Evolutionary conservation across 2,888 invertebrate genomes (phyloP).

Genomic region (Petrolisthes cinctipes): DNA sequence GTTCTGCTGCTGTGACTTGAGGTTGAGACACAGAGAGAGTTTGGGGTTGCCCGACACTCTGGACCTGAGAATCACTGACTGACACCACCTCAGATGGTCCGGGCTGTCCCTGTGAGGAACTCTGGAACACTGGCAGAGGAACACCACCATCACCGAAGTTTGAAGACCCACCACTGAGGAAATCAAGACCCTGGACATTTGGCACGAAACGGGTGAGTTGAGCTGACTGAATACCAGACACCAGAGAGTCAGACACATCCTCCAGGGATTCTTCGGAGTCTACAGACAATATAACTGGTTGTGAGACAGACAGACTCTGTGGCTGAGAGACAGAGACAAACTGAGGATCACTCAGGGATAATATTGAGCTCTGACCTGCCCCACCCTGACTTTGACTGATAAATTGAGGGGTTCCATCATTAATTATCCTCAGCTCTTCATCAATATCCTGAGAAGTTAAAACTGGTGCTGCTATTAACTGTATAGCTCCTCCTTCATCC

Average conservation of each 20-base stretch:
- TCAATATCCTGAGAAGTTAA: constrained; percentile 11
- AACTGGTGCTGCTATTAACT: constrained; percentile 10
- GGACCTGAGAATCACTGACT: constrained; percentile 18
- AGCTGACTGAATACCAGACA: neutral
- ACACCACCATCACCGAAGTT: neutral
- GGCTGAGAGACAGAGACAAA: constrained; percentile 35
- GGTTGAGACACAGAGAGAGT: constrained; percentile 1
- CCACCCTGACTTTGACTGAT: constrained; percentile 18
- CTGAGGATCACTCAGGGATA: constrained; percentile 23
- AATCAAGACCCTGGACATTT: constrained; percentile 8
- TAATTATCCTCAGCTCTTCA: neutral
- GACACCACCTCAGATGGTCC: constrained; percentile 36
- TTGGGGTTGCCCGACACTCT: constrained; percentile 24
- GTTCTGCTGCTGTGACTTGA: neutral
- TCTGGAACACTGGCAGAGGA: constrained; percentile 15
- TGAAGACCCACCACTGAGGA: neutral
- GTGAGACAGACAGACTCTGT: constrained; percentile 4
- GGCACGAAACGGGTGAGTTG: constrained; percentile 11
- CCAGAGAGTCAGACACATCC: neutral
- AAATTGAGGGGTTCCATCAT: constrained; percentile 24
- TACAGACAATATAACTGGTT: neutral
- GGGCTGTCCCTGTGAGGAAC: constrained; percentile 24
- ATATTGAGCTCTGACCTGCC: constrained; percentile 12
- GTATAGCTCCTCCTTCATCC: constrained; percentile 27
- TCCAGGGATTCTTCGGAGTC: neutral